phyloP scores from a whole-genome alignment of 2,888 invertebrate species.

The Synergus gifuensis region DNA sequence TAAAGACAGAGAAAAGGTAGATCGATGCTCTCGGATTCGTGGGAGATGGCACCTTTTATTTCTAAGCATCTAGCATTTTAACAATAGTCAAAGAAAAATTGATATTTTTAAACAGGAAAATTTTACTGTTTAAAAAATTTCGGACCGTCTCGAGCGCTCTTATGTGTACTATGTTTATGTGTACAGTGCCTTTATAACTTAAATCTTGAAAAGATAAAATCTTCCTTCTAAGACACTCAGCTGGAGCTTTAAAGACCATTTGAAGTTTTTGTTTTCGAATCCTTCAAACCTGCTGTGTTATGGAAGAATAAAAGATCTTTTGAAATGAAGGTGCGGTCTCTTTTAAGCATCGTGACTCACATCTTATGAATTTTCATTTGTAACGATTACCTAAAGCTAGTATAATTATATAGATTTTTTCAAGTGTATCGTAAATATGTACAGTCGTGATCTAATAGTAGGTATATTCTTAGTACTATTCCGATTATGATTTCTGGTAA shows the following conservation, averaged over 20 bases:
- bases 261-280: not conserved
- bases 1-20: constrained; percentile 43
- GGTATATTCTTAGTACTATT: constrained; percentile 67
- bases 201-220: constrained; percentile 50
- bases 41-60: constrained; percentile 65
- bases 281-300: constrained; percentile 46
- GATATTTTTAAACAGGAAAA: constrained; percentile 61
- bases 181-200: constrained; percentile 77
- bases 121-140: constrained; percentile 63
- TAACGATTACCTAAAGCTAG: constrained; percentile 65
- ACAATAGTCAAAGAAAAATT: constrained; percentile 57
- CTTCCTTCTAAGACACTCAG: constrained; percentile 17
- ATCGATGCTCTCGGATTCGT: constrained; percentile 66
- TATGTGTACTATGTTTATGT: constrained; percentile 69
- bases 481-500: constrained; percentile 53
- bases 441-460: constrained; percentile 69
- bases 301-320: constrained; percentile 48
- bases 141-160: constrained; percentile 65
- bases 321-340: constrained; percentile 55
- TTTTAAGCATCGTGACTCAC: constrained; percentile 61
- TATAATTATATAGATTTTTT: constrained; percentile 68
- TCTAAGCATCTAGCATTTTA: constrained; percentile 65
- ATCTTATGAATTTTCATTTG: constrained; percentile 67
- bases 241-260: not conserved
- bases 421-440: constrained; percentile 71